Evolutionary conservation across 2,797 vertebrate species (phyloP), one percentile per base, ranked within the genome.

Genomic region (Eupleurogrammus muticus): DNA sequence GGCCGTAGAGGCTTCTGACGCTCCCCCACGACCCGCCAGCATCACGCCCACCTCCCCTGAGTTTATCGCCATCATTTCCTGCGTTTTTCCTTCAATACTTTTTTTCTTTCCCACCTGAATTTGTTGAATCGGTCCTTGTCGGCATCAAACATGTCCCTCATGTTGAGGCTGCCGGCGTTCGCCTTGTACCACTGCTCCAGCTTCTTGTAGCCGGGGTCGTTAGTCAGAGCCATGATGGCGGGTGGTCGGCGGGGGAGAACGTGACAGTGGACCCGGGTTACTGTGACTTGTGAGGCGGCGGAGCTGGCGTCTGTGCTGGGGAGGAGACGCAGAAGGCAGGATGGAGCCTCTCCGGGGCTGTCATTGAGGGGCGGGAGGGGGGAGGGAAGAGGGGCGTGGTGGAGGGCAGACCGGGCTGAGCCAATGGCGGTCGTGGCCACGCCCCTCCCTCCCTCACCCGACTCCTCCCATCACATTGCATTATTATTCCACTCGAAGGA

Each of bases 91-190:
- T 28, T 28, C 6, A 28, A 3, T 28, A 28, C 1, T 17, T 6
- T 8, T 7, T 17, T 6, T 44, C 0, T 49, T 23, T 21, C 66
- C 55, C n/a, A 91, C 96, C 96, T 97, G 92, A 97, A 94, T 48
- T 83, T 93, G 74, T 46, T 82, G 93, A 97, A 97, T 0, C 96
- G 87, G 0, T 94, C 91, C 76, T 76, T 77, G 63, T 97, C 94
- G 3, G 64, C 48, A 0, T 94, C 90, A 70, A 97, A 97, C 83
- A 97, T 92, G 52, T 87, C 72, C 84, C 96, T 92, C 89, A 97
- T 92, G 52, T 92, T 94, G 34, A 97, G 93, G 20, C 80, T 77
- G 5, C 87, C 57, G 17, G 72, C 84, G 28, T 95, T 85, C 2
- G 75, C 77, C 17, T 86, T 79, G 84, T 95, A 84, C 96, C 95